Base-by-base conservation (phyloP, 2,113 vertebrate genomes). In the Malurus alboscapulatus region DNA sequence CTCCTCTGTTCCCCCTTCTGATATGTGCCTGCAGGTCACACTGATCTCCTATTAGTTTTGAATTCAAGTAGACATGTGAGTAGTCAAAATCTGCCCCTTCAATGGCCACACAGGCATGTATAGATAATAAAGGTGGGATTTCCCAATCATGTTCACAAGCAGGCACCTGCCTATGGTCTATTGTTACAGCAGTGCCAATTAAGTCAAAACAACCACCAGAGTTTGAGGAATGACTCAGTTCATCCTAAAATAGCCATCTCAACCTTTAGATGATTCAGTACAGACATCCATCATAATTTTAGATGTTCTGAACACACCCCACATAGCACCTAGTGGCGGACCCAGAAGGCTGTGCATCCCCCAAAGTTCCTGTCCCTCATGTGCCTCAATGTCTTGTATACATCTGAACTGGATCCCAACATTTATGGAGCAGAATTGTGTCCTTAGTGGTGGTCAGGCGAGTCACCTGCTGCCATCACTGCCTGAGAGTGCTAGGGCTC, bases 31-130 rank as follows among this genome's bases (percentile, higher is more conserved):
- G 1, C 34, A 67, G 51, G 53, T 91, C 77, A 69, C 12, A 17
- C 45, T 27, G 32, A 91, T 67, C 11, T 88, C 36, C 42, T 58
- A 78, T 69, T 88, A 92, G 17, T 93, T 88, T 88, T 90, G 54
- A 48, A 29, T 75, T 85, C 75, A 67, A 44, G 29, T 18, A 63
- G 48, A 44, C 15, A 19, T 17, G 7, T 66, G 54, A 61, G 14
- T 22, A 90, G 45, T 36, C 12, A 11, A 30, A 79, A 34, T 82
- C 78, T 82, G 13, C n/a, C 48, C 17, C 13, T 76, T 66, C 24
- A 27, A 3, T 3, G 2, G 77, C 72, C 42, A 42, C 82, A 38
- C 3, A 45, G 22, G 22, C 42, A 53, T 9, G 15, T 63, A 55
- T 3, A 88, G 50, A 14, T 38, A 79, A 42, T 32, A 55, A 65